Percentiles rank a stretch among this genome's conserved stretches.
These are phyloP conservation scores for Mechanitis messenoides DNA, from an alignment of 2,888 invertebrate species.

Conservation along the genomic window DNA sequence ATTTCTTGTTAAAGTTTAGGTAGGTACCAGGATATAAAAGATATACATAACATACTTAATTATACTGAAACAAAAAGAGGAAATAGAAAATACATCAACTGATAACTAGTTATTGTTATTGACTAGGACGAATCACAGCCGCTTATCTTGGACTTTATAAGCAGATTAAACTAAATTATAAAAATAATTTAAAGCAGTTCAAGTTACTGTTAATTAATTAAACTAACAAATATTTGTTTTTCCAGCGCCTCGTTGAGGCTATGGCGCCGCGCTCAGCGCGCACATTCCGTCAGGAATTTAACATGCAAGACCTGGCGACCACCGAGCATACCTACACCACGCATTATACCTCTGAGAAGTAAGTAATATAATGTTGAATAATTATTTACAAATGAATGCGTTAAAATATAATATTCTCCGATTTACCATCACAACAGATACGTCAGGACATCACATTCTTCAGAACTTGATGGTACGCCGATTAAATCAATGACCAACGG, in stretches of 20 bases:
- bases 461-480: slow-evolving; percentile 70
- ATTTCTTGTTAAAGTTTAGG: too few relatives aligned
- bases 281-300: slow-evolving; percentile 90
- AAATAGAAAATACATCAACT: too few relatives aligned
- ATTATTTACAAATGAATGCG: slow-evolving; percentile 6
- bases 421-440: slow-evolving; percentile 57
- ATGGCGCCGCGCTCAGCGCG: slow-evolving; percentile 83
- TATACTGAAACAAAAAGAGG: too few relatives aligned
- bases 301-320: slow-evolving; percentile 81
- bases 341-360: slow-evolving; percentile 79
- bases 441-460: slow-evolving; percentile 75
- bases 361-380: slow-evolving; percentile 57
- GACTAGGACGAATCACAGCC: too few relatives aligned
- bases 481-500: slow-evolving; percentile 70
- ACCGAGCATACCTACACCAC: slow-evolving; percentile 81
- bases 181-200: too few relatives aligned
- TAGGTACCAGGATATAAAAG: too few relatives aligned
- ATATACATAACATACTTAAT: too few relatives aligned
- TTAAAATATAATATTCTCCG: slow-evolving; percentile 15
- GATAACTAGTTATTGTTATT: too few relatives aligned
- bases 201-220: not conserved
- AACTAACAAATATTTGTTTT: slow-evolving; percentile 36
- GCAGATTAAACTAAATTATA: too few relatives aligned
- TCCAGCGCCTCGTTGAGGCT: slow-evolving; percentile 81
- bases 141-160: not conserved